These are phyloP conservation scores for Astropecten irregularis DNA, from an alignment of 53 echinoderm and acorn worm genomes.

Conservation along the genomic window DNA sequence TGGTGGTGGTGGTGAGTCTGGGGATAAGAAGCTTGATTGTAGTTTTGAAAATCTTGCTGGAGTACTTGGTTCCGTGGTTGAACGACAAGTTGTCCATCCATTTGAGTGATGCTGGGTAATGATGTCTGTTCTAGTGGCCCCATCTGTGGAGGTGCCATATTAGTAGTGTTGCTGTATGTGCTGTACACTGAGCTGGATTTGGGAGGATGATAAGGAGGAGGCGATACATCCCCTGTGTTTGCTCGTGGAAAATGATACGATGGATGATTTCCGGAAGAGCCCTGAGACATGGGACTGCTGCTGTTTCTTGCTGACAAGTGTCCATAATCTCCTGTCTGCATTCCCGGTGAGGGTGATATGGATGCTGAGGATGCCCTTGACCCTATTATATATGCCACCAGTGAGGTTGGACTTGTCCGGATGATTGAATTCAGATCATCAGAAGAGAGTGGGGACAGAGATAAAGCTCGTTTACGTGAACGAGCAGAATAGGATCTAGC, in stretches of 20 bases:
- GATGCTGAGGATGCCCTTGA: slow-evolving; percentile 93
- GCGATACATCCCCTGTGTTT: slow-evolving; percentile 51
- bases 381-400: slow-evolving; percentile 93
- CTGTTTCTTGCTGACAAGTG: slow-evolving; percentile 89
- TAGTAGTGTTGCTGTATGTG: slow-evolving; percentile 55
- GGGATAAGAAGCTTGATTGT: slow-evolving; percentile 11
- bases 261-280: slow-evolving; percentile 47
- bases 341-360: slow-evolving; percentile 83
- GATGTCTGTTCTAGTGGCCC: slow-evolving; percentile 59
- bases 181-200: slow-evolving; percentile 43
- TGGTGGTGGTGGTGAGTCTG: slow-evolving; percentile 53
- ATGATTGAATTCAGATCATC: slow-evolving; percentile 93
- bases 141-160: slow-evolving; percentile 64
- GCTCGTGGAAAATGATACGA: slow-evolving; percentile 56
- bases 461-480: slow-evolving; percentile 86
- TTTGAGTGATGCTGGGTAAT: slow-evolving; percentile 14
- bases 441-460: slow-evolving; percentile 89
- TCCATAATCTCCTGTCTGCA: slow-evolving; percentile 90
- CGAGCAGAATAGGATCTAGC: slow-evolving; percentile 89
- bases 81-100: slow-evolving; percentile 84
- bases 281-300: slow-evolving; percentile 71
- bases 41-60: slow-evolving; percentile 79
- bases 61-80: slow-evolving; percentile 81
- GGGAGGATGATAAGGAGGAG: slow-evolving; percentile 70
- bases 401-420: slow-evolving; percentile 95